Evolutionary conservation across 1,140 invertebrate genomes (phyloP).

Genomic region (Pectinophora gossypiella): DNA sequence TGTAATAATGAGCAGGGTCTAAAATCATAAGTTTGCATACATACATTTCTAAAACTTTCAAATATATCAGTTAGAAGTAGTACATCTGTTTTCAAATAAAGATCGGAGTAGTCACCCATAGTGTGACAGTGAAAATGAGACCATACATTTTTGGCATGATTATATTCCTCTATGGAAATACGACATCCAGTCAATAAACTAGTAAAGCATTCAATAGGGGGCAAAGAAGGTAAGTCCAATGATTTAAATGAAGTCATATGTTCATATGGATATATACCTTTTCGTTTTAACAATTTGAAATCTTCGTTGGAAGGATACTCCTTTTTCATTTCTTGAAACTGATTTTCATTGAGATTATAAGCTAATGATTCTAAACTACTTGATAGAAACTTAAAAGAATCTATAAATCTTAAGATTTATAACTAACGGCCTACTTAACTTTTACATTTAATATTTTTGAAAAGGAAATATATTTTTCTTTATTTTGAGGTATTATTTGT

Average conservation of each 20-base stretch:
- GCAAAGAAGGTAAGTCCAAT: conserved; percentile 38
- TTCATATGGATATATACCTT: conserved; percentile 36
- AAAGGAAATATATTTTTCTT: conserved; percentile 33
- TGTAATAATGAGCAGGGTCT: conserved; percentile 49
- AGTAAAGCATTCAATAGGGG: conserved; percentile 47
- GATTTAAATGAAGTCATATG: conserved; percentile 30
- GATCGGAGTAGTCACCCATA: conserved; percentile 55
- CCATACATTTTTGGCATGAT: conserved; percentile 55
- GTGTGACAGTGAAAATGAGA: conserved; percentile 41
- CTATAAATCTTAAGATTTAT: conserved; percentile 23
- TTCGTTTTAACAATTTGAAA: conserved; percentile 16
- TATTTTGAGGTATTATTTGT: conserved; percentile 24
- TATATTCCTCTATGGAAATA: conserved; percentile 48
- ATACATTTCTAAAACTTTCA: conserved; percentile 46
- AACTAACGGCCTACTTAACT: no score
- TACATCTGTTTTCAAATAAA: conserved; percentile 67
- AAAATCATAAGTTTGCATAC: conserved; percentile 20
- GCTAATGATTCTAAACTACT: conserved; percentile 20
- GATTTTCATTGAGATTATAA: conserved; percentile 17
- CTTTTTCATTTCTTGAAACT: conserved; percentile 17
- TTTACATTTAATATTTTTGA: conserved; percentile 20
- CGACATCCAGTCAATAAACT: conserved; percentile 34
- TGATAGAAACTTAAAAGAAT: conserved; percentile 24
- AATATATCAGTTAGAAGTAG: conserved; percentile 53
- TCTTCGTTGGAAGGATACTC: conserved; percentile 10